These are phyloP conservation scores for Caenorhabditis becei DNA, from an alignment of 2,888 invertebrate genomes.

Conservation along the genomic window DNA sequence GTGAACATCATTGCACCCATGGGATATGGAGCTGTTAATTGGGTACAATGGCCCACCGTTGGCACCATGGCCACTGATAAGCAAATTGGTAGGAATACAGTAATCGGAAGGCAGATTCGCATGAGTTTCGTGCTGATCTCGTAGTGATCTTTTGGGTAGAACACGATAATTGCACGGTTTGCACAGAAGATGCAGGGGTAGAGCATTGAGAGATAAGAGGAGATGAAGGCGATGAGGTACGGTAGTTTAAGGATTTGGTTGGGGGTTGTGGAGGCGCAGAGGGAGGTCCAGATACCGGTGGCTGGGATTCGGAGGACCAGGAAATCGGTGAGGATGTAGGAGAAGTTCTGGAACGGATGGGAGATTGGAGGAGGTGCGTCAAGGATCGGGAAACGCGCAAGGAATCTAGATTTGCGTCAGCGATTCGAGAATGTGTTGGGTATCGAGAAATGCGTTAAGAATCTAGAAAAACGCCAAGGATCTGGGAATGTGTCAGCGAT, in stretches of 20 bases:
- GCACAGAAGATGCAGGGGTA: slow-evolving; percentile 38
- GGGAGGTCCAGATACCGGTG: slow-evolving; percentile 19
- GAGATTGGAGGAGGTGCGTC: not conserved
- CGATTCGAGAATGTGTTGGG: no score
- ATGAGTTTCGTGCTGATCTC: slow-evolving; percentile 15
- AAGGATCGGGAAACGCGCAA: no score
- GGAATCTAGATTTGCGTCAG: no score
- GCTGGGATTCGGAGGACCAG: slow-evolving; percentile 33
- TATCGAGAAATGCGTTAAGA: no score
- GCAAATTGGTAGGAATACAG: slow-evolving; percentile 25
- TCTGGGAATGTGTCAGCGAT: no score
- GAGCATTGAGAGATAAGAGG: slow-evolving; percentile 28
- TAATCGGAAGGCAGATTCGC: slow-evolving; percentile 14
- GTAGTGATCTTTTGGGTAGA: slow-evolving; percentile 34
- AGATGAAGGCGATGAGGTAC: slow-evolving; percentile 30
- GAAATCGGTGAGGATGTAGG: slow-evolving; percentile 40
- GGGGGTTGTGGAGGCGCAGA: slow-evolving; percentile 11
- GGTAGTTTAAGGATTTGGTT: slow-evolving; percentile 38
- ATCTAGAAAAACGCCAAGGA: no score
- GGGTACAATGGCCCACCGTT: slow-evolving; percentile 18
- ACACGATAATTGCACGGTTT: slow-evolving; percentile 39
- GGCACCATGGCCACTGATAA: slow-evolving; percentile 32
- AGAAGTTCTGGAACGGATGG: slow-evolving; percentile 32
- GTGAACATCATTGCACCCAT: slow-evolving; percentile 34
- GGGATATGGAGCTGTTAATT: slow-evolving; percentile 30